Conservation (phyloP, 2,888 invertebrate genomes). For the Sceliomorpha sp. region DNA sequence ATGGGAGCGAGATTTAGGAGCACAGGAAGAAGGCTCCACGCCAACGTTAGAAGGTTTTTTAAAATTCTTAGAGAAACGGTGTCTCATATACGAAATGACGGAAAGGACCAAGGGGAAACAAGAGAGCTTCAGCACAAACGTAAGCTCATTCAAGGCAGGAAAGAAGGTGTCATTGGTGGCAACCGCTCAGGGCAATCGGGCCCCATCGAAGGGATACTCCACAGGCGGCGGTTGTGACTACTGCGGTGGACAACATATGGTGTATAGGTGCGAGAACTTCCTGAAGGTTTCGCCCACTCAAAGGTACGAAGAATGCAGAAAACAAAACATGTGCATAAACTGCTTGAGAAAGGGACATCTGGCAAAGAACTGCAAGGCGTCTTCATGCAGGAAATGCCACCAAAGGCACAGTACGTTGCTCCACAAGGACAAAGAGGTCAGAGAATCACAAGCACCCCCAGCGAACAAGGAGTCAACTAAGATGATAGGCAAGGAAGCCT, state of each 20-base stretch:
- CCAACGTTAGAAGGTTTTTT: constrained; percentile 4
- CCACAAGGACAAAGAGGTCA: not conserved
- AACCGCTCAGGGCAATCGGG: not conserved
- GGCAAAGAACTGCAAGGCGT: constrained; percentile 11
- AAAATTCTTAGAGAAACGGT: constrained; percentile 11
- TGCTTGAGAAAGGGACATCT: constrained; percentile 6
- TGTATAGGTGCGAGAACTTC: constrained; percentile 7
- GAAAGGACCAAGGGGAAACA: constrained; percentile 1
- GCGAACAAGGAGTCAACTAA: not conserved
- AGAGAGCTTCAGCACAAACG: not conserved
- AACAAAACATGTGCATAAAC: constrained; percentile 3
- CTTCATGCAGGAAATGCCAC: constrained; percentile 20
- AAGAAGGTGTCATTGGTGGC: constrained; percentile 1
- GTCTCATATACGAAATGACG: constrained; percentile 2
- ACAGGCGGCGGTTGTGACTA: not conserved
- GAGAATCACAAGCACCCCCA: not conserved
- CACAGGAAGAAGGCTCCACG: not conserved
- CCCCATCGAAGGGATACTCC: not conserved
- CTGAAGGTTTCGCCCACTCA: not conserved
- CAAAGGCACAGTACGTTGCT: constrained; percentile 15
- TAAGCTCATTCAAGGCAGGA: not conserved
- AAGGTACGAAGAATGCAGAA: constrained; percentile 3
- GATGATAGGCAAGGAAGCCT: not conserved
- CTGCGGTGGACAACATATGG: not conserved
- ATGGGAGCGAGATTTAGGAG: constrained; percentile 7